These are phyloP conservation scores for Botia almorhae DNA, from an alignment of 2,797 vertebrate genomes.

Conservation along the genomic window DNA sequence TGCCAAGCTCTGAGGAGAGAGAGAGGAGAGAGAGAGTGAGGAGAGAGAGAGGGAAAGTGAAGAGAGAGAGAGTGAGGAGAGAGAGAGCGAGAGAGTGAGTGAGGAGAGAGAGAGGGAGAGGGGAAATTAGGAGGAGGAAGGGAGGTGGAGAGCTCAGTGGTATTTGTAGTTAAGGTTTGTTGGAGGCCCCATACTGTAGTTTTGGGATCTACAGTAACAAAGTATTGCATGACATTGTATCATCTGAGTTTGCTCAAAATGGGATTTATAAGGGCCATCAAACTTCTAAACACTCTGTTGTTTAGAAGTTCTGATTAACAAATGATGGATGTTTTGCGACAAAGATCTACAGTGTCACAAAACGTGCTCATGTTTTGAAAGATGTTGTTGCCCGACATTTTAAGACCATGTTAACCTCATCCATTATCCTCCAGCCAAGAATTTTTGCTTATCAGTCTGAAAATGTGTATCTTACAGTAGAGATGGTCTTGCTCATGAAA, in stretches of 20 bases:
- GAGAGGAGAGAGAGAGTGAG: too few relatives aligned
- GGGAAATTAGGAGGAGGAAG: too few relatives aligned
- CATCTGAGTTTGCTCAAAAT: not conserved
- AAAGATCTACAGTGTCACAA: not conserved
- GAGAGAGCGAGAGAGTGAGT: too few relatives aligned
- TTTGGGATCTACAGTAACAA: not conserved
- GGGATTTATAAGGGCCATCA: not conserved
- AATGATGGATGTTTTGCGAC: not conserved
- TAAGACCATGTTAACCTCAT: not conserved
- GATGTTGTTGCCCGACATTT: not conserved
- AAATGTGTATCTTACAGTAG: conserved; percentile 81
- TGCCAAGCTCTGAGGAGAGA: conserved; percentile 46
- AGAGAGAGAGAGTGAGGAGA: too few relatives aligned
- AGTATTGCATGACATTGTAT: not conserved
- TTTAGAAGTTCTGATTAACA: not conserved
- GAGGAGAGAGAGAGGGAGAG: too few relatives aligned
- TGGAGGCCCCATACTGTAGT: not conserved
- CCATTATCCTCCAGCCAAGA: conserved; percentile 29
- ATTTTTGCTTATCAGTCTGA: conserved; percentile 82
- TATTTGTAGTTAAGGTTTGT: conserved; percentile 29
- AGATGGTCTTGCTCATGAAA: conserved; percentile 61
- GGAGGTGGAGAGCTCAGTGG: conserved; percentile 40
- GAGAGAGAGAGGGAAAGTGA: conserved; percentile 25
- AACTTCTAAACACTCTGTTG: not conserved
- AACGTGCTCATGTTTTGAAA: not conserved